Evolutionary conservation across 2,888 invertebrate species (phyloP).

Genomic region (Patella caerulea): DNA sequence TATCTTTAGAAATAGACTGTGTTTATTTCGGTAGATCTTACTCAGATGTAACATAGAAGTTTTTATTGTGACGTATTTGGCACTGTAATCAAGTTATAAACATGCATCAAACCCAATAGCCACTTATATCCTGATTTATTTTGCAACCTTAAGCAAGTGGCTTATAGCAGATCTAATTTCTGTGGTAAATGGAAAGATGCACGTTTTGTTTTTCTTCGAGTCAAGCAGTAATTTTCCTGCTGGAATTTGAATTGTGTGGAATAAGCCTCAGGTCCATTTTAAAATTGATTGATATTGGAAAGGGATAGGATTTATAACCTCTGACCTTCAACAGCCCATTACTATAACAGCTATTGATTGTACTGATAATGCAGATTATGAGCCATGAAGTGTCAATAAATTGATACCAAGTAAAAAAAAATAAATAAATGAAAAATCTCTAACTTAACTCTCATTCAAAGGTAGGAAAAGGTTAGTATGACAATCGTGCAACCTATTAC

Average conservation of each 20-base stretch:
- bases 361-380: neutral
- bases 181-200: neutral
- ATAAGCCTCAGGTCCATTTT: neutral
- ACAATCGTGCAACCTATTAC: too few species aligned
- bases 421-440: too few species aligned
- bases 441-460: too few species aligned
- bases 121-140: neutral
- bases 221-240: too few species aligned
- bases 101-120: slow-evolving; percentile 10
- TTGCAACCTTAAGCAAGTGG: neutral
- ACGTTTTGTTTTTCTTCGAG: too few species aligned
- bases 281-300: slow-evolving; percentile 13
- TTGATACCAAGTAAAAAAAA: too few species aligned
- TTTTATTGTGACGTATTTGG: neutral
- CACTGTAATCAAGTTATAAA: slow-evolving; percentile 5
- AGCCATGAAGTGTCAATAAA: too few species aligned
- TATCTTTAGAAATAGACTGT: too few species aligned
- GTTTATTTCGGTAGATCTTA: too few species aligned
- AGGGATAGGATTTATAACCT: neutral
- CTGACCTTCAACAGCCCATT: neutral
- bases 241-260: neutral
- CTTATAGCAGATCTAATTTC: neutral
- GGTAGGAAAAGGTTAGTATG: too few species aligned
- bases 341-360: slow-evolving; percentile 4
- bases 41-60: too few species aligned